Percentiles rank a stretch among this genome's conserved stretches.
These are phyloP conservation scores for Poeciliopsis retropinna DNA, from an alignment of 2,113 vertebrate species.

Conservation along the genomic window DNA sequence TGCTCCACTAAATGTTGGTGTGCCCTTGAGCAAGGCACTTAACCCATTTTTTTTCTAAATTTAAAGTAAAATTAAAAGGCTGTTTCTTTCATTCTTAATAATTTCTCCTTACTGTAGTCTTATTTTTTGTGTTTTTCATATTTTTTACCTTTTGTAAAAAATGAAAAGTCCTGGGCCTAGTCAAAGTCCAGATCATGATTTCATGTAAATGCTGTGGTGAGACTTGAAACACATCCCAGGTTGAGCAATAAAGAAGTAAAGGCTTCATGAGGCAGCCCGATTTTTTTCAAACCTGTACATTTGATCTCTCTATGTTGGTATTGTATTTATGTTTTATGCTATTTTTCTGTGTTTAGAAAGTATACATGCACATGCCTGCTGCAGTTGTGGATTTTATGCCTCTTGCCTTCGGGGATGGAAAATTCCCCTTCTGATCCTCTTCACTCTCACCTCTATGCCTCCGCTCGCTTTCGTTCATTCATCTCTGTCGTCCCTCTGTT, in stretches of 20 bases:
- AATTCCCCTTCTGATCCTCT: conserved; percentile 78
- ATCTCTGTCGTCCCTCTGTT: conserved; percentile 63
- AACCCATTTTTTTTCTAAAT: no score
- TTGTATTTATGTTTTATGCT: neutral
- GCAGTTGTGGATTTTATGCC: conserved; percentile 33
- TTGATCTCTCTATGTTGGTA: neutral
- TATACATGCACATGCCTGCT: conserved; percentile 2
- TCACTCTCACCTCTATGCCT: conserved; percentile 66
- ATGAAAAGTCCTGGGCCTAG: no score
- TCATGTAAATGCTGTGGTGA: no score
- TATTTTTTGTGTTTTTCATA: neutral
- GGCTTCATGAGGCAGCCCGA: no score
- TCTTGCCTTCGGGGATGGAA: conserved; percentile 75
- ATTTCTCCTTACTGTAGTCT: neutral
- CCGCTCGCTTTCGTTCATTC: conserved; percentile 45
- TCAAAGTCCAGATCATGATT: no score
- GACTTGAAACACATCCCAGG: no score
- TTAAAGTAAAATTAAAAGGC: no score
- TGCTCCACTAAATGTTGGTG: no score
- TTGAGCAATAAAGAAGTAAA: no score
- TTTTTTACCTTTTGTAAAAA: no score
- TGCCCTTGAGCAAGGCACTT: no score
- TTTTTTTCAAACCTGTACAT: neutral
- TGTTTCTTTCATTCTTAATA: no score
- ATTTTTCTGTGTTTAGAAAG: neutral